Evolutionary conservation across 2,888 invertebrate species (phyloP), one percentile per base, ranked within the genome.

Genomic region (Aphidoletes aphidimyza): DNA sequence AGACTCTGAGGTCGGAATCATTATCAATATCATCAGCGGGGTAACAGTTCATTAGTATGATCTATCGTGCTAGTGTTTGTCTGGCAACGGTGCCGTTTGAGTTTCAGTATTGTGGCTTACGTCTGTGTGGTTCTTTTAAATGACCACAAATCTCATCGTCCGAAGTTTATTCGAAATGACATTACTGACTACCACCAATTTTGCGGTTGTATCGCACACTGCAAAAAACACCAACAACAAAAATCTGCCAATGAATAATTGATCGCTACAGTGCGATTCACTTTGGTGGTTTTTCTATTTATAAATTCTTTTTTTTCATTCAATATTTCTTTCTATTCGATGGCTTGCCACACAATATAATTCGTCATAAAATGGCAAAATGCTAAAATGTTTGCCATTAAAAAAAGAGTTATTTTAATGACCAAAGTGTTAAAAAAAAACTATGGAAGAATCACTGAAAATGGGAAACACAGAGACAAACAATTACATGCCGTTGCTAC

Each of bases 161-260:
- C 37, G 81, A 81, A 0, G 37, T 11, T 81, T 37, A 81, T 81
- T 81, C 37, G n/a, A 37, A 37, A 81, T 81, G 81, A 81, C 81
- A n/a, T 81, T 81, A 11, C 37, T 81, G 81, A 37, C 81, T 81
- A 81, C 81, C 81, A 81, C 19, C 81, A 81, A 81, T 81, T 81
- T 37, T 81, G 81, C 81, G 81, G 81, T 81, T 81, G 6, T 69
- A n/a, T n/a, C 34, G 34, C 30, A 9, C 36, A 69, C n/a, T 34
- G 34, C 69, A 26, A 47, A 5, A 47, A 9, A 47, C 47, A 47
- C 6, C 54, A 54, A 0, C 11, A 54, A 26, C 8, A 5, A 69
- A 69, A 30, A 30, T 14, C 14, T n/a, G 54, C 54, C 54, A 22
- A 54, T 8, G 22, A 47, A 47, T 17, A 14, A 19, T 19, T 19